phyloP scores from a whole-genome alignment of 2,888 invertebrate genomes.

The Patella depressa region DNA sequence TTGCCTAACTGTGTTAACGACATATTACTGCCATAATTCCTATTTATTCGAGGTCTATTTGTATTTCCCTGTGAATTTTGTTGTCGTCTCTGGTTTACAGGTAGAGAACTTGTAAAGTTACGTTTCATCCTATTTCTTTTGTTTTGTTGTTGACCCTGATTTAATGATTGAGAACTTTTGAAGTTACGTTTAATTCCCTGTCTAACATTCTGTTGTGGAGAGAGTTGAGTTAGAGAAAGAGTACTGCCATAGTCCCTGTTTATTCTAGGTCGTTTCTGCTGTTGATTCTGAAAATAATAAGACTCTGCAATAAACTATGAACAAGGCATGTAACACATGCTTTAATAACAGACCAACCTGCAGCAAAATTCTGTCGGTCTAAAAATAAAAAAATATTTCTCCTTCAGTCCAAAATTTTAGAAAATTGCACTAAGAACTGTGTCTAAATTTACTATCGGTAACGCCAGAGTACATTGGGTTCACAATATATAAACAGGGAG shows the following conservation, averaged over 20 bases:
- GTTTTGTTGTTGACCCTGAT: neutral
- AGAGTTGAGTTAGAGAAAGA: neutral
- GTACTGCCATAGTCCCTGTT: neutral
- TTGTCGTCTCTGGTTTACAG: neutral
- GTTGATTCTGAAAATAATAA: neutral
- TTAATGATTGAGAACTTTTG: neutral
- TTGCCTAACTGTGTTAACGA: neutral
- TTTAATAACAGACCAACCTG: too few relatives aligned
- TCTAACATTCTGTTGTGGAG: neutral
- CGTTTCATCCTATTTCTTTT: neutral
- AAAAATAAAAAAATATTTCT: too few relatives aligned
- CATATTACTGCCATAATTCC: neutral
- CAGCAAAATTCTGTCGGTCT: too few relatives aligned
- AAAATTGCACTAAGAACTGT: too few relatives aligned
- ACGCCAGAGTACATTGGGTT: too few relatives aligned
- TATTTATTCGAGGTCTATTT: neutral
- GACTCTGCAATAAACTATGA: too few relatives aligned
- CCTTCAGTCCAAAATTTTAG: too few relatives aligned
- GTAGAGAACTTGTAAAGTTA: neutral
- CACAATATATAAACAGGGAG: too few relatives aligned
- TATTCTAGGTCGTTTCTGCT: neutral
- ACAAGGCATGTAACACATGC: too few relatives aligned
- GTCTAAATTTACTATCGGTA: too few relatives aligned
- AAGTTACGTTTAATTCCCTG: neutral
- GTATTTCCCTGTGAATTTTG: neutral